Base-by-base conservation (phyloP, 1,140 invertebrate genomes). In the Atta cephalotes region DNA sequence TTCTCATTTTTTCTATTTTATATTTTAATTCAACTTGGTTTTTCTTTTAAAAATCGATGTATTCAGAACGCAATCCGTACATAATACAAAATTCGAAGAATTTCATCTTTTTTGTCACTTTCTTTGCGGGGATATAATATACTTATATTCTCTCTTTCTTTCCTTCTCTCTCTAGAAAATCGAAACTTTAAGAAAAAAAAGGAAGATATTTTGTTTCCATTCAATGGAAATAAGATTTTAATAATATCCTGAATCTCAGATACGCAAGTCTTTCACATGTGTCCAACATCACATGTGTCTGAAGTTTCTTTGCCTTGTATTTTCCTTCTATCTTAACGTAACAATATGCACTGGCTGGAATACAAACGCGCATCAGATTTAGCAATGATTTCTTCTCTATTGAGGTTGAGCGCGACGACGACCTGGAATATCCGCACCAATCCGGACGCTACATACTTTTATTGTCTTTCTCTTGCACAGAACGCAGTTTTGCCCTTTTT, bases 341-440 rank as follows among this genome's bases (percentile, higher is more conserved):
- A 58, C 31, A n/a, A 35, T 35, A 21, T 60, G 25, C 49, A 45
- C 31, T 25, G 12, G n/a, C 14, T 35, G 12, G 21, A 79, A 28
- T 31, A 39, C 28, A 53, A 70, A 25, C 45, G 31, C 53, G 45
- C 28, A n/a, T 9, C 9, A 56, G 65, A 86, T 86, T 86, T 86
- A 78, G 78, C 66, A 86, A 81, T 39, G 66, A 81, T 76, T 72
- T 86, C 66, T 63, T 58, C 16, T 35, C 49, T 49, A 79, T 31
- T 45, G 60, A 53, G n/a, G 63, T 5, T 25, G 49, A 71, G 28
- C 10, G 18, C 49, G 14, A 51, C 25, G 39, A 65, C 68, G 77
- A 86, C 56, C 85, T 35, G 78, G 66, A 86, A 86, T 86, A 81
- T 71, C n/a, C 53, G 45, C 39, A 53, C 12, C 16, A 79, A 45